Evolutionary conservation across 2,113 vertebrate species (phyloP).

Genomic region (Pedionomus torquatus): DNA sequence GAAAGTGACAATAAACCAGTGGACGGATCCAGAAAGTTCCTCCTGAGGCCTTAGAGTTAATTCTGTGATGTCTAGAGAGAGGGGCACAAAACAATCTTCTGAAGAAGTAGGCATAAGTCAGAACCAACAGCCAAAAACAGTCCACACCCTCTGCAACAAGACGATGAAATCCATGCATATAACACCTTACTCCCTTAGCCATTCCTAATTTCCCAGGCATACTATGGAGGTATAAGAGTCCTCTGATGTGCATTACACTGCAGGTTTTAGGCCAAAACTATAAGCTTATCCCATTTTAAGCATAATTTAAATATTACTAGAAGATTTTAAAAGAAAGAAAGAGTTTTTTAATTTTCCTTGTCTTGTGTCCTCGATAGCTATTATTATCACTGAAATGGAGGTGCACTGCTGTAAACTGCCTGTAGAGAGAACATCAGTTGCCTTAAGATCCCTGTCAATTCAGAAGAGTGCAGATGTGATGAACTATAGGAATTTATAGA

Average conservation of each 20-base stretch:
- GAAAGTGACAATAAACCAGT: not conserved
- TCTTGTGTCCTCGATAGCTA: not conserved
- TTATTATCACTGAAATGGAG: not conserved
- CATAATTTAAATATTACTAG: not conserved
- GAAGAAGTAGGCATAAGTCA: not conserved
- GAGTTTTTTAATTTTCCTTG: not conserved
- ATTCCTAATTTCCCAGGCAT: not conserved
- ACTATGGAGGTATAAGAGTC: rapidly evolving
- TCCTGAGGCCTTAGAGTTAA: not conserved
- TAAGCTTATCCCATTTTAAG: not conserved
- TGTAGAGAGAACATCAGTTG: not conserved
- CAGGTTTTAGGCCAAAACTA: not conserved
- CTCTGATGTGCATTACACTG: not conserved
- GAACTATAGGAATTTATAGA: not conserved
- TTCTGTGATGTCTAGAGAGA: not conserved
- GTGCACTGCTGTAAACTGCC: rapidly evolving
- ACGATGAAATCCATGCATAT: not conserved
- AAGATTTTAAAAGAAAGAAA: too few species aligned
- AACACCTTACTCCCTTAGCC: rapidly evolving
- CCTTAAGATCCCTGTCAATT: not conserved
- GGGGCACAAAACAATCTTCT: not conserved
- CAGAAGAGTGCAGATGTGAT: rapidly evolving
- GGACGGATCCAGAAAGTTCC: not conserved
- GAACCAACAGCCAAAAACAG: rapidly evolving
- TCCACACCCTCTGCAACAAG: not conserved